phyloP scores from a whole-genome alignment of 2,888 invertebrate genomes.

The Alitta virens region DNA sequence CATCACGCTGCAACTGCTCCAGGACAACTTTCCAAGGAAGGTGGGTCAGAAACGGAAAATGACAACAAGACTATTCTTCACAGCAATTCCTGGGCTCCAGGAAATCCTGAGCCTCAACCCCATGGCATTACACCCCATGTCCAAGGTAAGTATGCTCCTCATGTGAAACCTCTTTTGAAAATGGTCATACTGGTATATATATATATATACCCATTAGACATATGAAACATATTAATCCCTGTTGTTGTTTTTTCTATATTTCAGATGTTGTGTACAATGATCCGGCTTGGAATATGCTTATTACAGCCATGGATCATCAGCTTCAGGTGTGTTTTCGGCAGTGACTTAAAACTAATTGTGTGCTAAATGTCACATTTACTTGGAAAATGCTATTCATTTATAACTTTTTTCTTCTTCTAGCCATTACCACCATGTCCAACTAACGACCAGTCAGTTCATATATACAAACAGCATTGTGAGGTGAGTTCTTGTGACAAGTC shows the following conservation, averaged over 20 bases:
- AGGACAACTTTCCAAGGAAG: not conserved
- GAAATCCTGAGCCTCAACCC: not conserved
- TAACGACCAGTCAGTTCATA: constrained; percentile 74
- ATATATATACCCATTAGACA: no score
- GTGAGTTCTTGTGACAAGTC: no score
- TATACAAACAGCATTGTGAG: constrained; percentile 76
- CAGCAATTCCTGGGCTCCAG: constrained; percentile 9
- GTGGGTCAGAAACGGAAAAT: constrained; percentile 12
- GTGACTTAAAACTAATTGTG: no score
- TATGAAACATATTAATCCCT: no score
- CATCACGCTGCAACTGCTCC: not conserved
- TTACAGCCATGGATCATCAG: constrained; percentile 20
- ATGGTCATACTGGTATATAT: no score
- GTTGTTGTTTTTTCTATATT: no score
- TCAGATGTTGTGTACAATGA: not conserved
- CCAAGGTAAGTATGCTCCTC: not conserved
- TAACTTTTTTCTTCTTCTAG: constrained; percentile 31
- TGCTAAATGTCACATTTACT: no score
- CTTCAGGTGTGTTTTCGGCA: constrained; percentile 13
- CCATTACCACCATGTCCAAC: constrained; percentile 80
- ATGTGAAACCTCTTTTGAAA: no score
- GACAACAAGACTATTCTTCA: not conserved
- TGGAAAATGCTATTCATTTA: not conserved
- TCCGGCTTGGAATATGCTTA: constrained; percentile 10
- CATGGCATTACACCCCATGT: not conserved